Base-by-base conservation (phyloP, 37 sponge, comb jelly and placozoan species). In the Aplysina aerophoba region DNA sequence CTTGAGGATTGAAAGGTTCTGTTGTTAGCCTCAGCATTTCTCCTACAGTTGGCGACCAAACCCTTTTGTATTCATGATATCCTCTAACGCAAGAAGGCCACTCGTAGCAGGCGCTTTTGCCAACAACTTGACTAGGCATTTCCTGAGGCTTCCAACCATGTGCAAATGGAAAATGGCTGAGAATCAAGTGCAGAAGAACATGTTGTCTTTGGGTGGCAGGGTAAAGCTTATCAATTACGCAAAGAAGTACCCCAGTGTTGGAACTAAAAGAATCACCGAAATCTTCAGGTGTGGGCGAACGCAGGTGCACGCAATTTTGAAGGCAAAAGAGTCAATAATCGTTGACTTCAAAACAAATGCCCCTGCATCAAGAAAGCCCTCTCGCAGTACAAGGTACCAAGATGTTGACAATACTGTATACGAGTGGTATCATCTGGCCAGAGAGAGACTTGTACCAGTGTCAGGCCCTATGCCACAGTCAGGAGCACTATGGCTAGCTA, bases 31-130 rank as follows among this genome's bases (percentile, higher is more conserved):
- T 67, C 27, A 25, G 69, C 27, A 28, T 25, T 67, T n/a, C 69
- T 25, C 69, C 69, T 67, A 67, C 28, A 15, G 28, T 22, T 25
- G 69, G 27, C 69, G 69, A 25, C 27, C 69, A 67, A n/a, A 13
- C 69, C 15, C 69, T 67, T 67, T 67, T 67, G 69, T 67, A 67
- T n/a, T 67, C 69, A 28, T 67, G 69, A 22, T 67, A 67, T 67
- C 69, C 69, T 67, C 69, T 67, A 67, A 67, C 27, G 69, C n/a
- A 67, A 13, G 69, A 67, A 67, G 69, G 69, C 28, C 69, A 67
- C 28, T 67, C 69, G 69, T 67, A 67, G 69, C 27, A 67, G 69
- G 69, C 22, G 27, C 69, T n/a, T 67, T 67, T 67, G 69, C 69
- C 69, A n/a, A 67, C 27, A 67, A 67, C 28, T 67, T 67, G 69